Base-by-base conservation (phyloP, 2,888 invertebrate genomes). In the Orthosia gothica region DNA sequence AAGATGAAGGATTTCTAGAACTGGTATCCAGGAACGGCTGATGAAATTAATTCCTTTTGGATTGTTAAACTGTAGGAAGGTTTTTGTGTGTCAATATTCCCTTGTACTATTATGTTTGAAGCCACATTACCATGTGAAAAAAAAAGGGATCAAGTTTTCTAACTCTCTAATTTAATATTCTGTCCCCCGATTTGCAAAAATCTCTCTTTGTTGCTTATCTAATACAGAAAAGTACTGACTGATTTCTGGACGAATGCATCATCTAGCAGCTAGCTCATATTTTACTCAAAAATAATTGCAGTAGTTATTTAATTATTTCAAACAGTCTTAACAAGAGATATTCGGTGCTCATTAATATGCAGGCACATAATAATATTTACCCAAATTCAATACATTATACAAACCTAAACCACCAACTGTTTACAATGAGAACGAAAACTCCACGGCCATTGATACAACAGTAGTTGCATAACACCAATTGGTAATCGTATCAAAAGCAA, bases 401-500 rank as follows among this genome's bases (percentile, higher is more conserved):
- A 40, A 23, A 32, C 16, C 11, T 15, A 76, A 62, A 55, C 32
- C 13, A 59, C 55, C 9, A 13, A n/a, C 45, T 64, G 47, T 67
- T 67, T 50, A 74, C 68, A 84, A 83, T 70, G 61, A 68, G n/a
- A 68, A 47, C 61, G 50, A 71, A 70, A 71, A 71, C 61, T 45
- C 61, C 70, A 75, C 74, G 75, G 65, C 62, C 64, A 69, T 61
- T 67, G 68, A 63, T 67, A 81, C 55, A 81, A 76, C 50, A 72
- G 47, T 54, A n/a, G 64, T 87, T 87, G 79, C 76, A 76, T 82
- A 84, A 86, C 70, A 58, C 59, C 49, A 72, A 80, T 74, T 78
- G 64, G 79, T 85, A 81, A 86, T 85, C 76, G 75, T 70, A 73
- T 78, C 79, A 76, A 79, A 83, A 23, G 59, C 70, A 67, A 77